Evolutionary conservation across 2,888 invertebrate genomes (phyloP).

Genomic region (Cerceris rybyensis): DNA sequence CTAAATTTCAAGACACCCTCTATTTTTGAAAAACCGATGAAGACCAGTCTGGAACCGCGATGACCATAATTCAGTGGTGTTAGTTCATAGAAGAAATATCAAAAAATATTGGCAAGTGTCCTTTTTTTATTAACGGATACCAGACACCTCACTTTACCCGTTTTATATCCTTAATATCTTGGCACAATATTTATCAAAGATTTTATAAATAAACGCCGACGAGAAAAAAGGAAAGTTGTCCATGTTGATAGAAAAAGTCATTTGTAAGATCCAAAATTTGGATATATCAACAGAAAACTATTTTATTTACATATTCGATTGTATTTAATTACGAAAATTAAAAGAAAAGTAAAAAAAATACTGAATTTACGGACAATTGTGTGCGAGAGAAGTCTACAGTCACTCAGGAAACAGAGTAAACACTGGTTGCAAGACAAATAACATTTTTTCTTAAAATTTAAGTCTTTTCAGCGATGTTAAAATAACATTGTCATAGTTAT

Average conservation of each 20-base stretch:
- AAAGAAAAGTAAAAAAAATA: background rate
- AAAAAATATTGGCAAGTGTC: background rate
- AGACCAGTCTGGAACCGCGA: background rate
- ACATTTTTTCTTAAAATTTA: background rate
- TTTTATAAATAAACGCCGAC: constrained; percentile 34
- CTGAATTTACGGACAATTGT: background rate
- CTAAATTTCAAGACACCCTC: background rate
- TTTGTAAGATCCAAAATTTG: too few species aligned
- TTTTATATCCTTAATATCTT: constrained; percentile 44
- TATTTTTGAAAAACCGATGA: background rate
- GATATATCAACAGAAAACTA: too few species aligned
- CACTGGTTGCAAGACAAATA: background rate
- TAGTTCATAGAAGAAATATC: background rate
- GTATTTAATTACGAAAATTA: background rate
- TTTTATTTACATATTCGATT: background rate
- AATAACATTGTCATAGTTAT: background rate
- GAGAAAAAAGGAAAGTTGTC: background rate
- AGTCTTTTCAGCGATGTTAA: too few species aligned
- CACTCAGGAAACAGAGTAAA: background rate
- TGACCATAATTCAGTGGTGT: background rate
- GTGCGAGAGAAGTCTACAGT: background rate
- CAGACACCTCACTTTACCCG: constrained; percentile 25
- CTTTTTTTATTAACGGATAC: constrained; percentile 19
- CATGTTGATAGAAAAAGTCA: background rate
- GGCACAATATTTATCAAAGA: constrained; percentile 29